Evolutionary conservation across 2,797 vertebrate genomes (phyloP).

Genomic region (Notolepis coatsorum): DNA sequence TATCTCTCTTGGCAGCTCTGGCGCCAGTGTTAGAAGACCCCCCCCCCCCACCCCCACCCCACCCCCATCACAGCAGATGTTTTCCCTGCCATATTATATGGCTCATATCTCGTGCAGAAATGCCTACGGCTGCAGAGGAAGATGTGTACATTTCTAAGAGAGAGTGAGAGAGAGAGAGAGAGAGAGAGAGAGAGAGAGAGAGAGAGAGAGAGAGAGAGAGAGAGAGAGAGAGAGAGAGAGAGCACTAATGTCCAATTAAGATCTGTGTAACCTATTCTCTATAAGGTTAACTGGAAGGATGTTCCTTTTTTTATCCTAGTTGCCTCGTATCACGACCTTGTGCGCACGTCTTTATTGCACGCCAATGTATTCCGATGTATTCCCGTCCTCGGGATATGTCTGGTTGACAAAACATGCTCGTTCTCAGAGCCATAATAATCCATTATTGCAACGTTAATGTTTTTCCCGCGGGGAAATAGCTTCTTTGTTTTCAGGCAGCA

Average conservation of each 20-base stretch:
- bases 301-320: constrained; percentile 15
- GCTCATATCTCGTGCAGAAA: constrained; percentile 41
- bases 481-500: too few species aligned
- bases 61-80: constrained; percentile 53
- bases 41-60: too few species aligned
- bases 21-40: constrained; percentile 14
- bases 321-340: neutral
- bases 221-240: constrained; percentile 4
- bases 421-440: constrained; percentile 25
- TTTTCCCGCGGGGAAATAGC: too few species aligned
- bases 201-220: constrained; percentile 6
- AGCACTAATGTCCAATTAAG: constrained; percentile 39
- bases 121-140: constrained; percentile 24
- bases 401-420: neutral
- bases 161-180: constrained; percentile 1
- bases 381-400: neutral
- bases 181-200: constrained; percentile 7
- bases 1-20: constrained; percentile 39
- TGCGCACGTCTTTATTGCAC: constrained; percentile 2
- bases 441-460: neutral
- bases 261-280: neutral
- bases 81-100: constrained; percentile 56
- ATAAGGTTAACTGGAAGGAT: constrained; percentile 3
- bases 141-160: constrained; percentile 3
- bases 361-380: accelerated